Evolutionary conservation across 2,113 vertebrate species (phyloP).

Genomic region (Siniperca knerii): DNA sequence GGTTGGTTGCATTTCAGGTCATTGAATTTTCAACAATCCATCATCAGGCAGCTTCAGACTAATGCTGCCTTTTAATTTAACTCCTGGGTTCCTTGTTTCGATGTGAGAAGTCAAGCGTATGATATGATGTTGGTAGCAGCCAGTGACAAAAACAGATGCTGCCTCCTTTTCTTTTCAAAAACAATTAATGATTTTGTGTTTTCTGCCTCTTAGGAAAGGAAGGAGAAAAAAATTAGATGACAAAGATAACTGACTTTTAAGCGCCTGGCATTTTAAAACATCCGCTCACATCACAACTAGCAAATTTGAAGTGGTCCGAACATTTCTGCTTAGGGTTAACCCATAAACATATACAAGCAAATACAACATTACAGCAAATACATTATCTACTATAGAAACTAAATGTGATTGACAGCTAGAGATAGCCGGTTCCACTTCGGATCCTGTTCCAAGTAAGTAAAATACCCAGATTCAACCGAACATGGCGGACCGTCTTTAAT

Average conservation of each 20-base stretch:
- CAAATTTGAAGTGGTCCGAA: neutral
- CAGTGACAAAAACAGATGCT: neutral
- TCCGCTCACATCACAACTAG: neutral
- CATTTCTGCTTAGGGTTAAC: no score
- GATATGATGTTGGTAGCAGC: neutral
- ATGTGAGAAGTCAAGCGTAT: neutral
- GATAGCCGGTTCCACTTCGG: neutral
- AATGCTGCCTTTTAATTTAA: neutral
- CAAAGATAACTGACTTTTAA: neutral
- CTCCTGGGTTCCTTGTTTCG: neutral
- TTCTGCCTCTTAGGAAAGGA: neutral
- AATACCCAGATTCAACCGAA: neutral
- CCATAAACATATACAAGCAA: neutral
- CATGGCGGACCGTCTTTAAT: no score
- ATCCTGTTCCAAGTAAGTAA: neutral
- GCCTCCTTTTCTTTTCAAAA: neutral
- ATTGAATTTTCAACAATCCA: neutral
- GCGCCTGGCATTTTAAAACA: no score
- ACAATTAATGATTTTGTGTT: neutral
- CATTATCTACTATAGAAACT: no score
- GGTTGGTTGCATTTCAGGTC: neutral
- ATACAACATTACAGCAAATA: neutral
- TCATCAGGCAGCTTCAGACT: neutral
- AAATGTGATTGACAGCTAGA: no score
- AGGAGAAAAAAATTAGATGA: neutral